phyloP scores from a whole-genome alignment of 2,888 invertebrate genomes.

The Plagodis dolabraria region DNA sequence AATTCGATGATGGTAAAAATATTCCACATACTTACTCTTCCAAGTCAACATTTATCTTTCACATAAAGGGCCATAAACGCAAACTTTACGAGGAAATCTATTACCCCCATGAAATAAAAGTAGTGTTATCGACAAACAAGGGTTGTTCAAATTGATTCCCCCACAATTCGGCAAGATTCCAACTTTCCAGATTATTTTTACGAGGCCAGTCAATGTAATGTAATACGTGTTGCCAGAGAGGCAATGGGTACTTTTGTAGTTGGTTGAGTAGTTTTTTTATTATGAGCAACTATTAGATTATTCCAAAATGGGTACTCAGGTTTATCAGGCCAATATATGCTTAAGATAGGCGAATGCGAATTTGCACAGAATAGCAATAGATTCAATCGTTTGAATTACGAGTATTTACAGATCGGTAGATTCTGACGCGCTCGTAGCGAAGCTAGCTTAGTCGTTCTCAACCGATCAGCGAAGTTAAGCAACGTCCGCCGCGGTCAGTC shows the following conservation, averaged over 20 bases:
- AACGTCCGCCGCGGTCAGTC: too few relatives aligned
- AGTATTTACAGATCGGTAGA: too few relatives aligned
- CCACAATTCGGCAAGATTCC: conserved; percentile 21
- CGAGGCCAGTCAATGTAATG: conserved; percentile 14
- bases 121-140: conserved; percentile 37
- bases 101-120: conserved; percentile 38
- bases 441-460: too few relatives aligned
- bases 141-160: conserved; percentile 38
- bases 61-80: conserved; percentile 37
- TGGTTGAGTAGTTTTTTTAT: not conserved
- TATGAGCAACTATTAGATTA: not conserved
- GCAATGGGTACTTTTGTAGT: conserved; percentile 3
- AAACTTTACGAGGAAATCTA: conserved; percentile 38
- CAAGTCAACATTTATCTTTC: conserved; percentile 28
- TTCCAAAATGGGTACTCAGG: too few relatives aligned
- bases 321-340: too few relatives aligned
- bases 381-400: too few relatives aligned
- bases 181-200: conserved; percentile 29
- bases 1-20: conserved; percentile 14
- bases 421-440: too few relatives aligned
- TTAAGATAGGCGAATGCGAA: too few relatives aligned
- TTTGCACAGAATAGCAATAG: too few relatives aligned
- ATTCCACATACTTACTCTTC: conserved; percentile 12
- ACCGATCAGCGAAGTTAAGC: too few relatives aligned
- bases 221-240: conserved; percentile 10